Base-by-base conservation (phyloP, 1,140 invertebrate species). In the Penaeus vannamei region DNA sequence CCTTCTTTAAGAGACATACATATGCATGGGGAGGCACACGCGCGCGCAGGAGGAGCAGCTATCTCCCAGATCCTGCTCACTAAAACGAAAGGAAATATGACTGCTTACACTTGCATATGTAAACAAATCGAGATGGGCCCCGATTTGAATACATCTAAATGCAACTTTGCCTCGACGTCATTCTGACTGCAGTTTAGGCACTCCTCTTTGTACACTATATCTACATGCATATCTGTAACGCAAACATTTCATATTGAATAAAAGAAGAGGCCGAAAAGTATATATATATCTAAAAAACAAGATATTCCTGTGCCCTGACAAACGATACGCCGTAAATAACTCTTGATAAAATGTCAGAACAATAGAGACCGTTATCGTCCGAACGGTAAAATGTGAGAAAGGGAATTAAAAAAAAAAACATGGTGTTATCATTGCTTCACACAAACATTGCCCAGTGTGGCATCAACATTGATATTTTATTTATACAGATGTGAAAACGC, bases 381-480 rank as follows among this genome's bases (percentile, higher is more conserved):
- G 62, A 19, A 62, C 42, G 79, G 60, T 81, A 81, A 81, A 59
- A 81, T 81, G 42, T 81, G 79, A 81, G 59, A 81, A 66, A 81
- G 60, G 79, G 32, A 76, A 59, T 17, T 42, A 26, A 82, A 66
- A 53, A 87, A 76, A 23, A 76, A 76, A 76, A 36, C 53, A 23
- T 10, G 80, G n/a, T 83, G 80, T 83, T 88, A 88, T 88, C 86
- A 88, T 84, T 83, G 86, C 81, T 76, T 84, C 86, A 88, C 77
- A 88, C 81, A 88, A 88, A 88, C 86, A 88, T 59, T 77, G 81
- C 20, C 80, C 26, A 84, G 46, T 42, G 86, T 84, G 86, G 86
- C 66, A 88, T 84, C 86, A 88, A 88, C 86, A 88, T 84, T 83
- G 86, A 88, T 88, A 88, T 88, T 84, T 88, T 88, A 88, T 88